Conservation (phyloP, 2,113 vertebrate species). For the Gymnobelideus leadbeateri region DNA sequence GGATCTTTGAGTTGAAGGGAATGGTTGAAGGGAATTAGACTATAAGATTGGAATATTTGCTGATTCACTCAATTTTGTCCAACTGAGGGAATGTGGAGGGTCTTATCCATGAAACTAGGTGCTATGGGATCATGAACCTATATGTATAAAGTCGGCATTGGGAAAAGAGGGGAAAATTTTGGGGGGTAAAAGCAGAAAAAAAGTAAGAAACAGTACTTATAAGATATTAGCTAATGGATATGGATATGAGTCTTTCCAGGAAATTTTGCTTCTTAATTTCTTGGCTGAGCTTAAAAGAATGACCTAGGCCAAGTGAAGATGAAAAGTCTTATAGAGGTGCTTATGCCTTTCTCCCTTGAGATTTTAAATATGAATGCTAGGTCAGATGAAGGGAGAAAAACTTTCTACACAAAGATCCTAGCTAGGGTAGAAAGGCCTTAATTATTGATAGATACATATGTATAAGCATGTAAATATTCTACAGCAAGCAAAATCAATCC, state of each 20-base stretch:
- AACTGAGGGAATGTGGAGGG: background rate
- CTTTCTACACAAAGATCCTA: background rate
- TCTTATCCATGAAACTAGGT: background rate
- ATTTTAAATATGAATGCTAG: background rate
- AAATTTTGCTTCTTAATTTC: background rate
- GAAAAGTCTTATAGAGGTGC: background rate
- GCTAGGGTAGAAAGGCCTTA: background rate
- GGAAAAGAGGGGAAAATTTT: background rate
- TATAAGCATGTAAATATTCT: background rate
- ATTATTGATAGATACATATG: background rate
- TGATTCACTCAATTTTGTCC: background rate
- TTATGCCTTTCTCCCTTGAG: background rate
- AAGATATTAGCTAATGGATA: background rate
- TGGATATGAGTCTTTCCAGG: background rate
- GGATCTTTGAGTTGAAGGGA: background rate
- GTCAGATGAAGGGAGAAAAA: background rate
- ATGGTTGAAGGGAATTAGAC: background rate
- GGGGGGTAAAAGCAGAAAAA: background rate
- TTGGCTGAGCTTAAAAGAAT: background rate
- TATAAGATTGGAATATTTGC: background rate
- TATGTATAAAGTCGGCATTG: background rate
- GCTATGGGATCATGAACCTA: background rate
- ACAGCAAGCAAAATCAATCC: background rate
- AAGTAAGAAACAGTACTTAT: background rate
- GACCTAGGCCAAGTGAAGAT: background rate